Base-by-base conservation (phyloP, 1,140 invertebrate genomes). In the Druon quercuslanigerum region DNA sequence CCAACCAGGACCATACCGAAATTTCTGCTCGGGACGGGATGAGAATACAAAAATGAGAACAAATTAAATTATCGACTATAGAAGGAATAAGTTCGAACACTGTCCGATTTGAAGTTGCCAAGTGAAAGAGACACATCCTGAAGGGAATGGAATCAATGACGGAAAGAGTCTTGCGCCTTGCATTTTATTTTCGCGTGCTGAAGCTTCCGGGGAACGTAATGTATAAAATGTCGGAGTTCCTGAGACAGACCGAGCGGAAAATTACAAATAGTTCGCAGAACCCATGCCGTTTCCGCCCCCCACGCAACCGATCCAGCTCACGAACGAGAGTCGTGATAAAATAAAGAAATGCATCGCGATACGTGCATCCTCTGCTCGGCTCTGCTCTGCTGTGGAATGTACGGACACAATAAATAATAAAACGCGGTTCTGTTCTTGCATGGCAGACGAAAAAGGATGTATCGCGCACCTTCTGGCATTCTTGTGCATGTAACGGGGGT, bases 211-310 rank as follows among this genome's bases (percentile, higher is more conserved):
- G 72, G 78, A 79, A 79, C 50, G 81, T 78, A 51, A 78, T 66
- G 72, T 74, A 78, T 82, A 84, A 84, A 83, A 79, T 56, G 82
- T 81, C 75, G 73, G 83, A 81, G 77, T 81, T 77, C 73, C 75
- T 70, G 79, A 19, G 77, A 40, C 83, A 77, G 73, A 75, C 83
- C 82, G 75, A 72, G 86, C 78, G 75, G 83, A 86, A 87, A 82
- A 82, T 87, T 85, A 82, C 81, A 86, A 84, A 84, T 82, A 85
- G 84, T 84, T 86, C 50, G 76, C 78, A 80, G 76, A 81, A 77
- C 71, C 76, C 74, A 54, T 20, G 74, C 71, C 70, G 77, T 77
- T 79, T 72, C 82, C 75, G 71, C 20, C 73, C 73, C 73, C 70
- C 77, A 75, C 75, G 25, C 56, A 17, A 73, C 52, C 54, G 57